phyloP scores from a whole-genome alignment of 35 echinoderm and acorn worm species.

The Anneissia japonica region DNA sequence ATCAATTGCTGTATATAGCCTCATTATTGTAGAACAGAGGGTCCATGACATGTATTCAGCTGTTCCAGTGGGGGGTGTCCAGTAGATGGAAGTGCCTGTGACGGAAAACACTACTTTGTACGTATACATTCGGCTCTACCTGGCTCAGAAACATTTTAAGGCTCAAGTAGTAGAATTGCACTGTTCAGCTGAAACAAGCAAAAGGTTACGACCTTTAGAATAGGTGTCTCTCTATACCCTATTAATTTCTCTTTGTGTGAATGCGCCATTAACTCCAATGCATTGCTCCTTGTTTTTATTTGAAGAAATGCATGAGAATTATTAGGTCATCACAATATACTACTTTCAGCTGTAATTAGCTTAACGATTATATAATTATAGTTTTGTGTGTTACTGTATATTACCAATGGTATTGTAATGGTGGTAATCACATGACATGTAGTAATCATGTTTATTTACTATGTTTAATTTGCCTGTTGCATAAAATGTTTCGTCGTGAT shows the following conservation, averaged over 20 bases:
- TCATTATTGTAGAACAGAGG: background rate
- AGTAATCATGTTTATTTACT: no score
- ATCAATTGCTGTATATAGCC: background rate
- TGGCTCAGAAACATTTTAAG: no score
- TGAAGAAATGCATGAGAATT: background rate
- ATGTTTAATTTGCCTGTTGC: no score
- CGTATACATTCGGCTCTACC: no score
- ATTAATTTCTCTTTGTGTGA: background rate
- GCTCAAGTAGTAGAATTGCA: no score
- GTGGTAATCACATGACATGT: no score
- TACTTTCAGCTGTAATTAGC: background rate
- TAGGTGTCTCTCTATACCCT: background rate
- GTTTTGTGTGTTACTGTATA: background rate
- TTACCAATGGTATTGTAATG: no score
- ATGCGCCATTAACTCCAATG: background rate
- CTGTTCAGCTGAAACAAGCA: background rate
- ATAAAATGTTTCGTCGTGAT: no score
- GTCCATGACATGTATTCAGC: background rate
- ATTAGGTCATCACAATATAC: background rate
- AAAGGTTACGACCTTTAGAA: background rate
- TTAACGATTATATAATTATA: background rate
- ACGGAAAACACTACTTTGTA: background rate
- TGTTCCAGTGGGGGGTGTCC: background rate
- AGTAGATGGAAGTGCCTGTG: background rate
- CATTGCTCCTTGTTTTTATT: background rate